Evolutionary conservation across 2,113 vertebrate genomes (phyloP), one percentile per base, ranked within the genome.

Genomic region (Platichthys stellatus): DNA sequence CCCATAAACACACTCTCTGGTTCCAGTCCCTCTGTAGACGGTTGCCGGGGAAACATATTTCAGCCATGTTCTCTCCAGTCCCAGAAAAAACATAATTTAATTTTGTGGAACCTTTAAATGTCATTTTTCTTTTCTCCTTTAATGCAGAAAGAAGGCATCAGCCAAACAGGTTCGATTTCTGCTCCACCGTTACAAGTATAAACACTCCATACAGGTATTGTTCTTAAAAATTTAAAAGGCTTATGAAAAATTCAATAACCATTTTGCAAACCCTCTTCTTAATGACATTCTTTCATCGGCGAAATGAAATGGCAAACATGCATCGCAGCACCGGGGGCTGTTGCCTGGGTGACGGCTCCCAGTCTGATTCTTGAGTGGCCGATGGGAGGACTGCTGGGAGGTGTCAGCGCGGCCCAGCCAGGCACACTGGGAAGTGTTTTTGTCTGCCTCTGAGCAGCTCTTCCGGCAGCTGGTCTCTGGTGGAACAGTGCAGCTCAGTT

Each of bases 381-480:
- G 67, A 81, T 49, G 56, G 82, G 62, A 68, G 57, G 82, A 60
- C 78, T 78, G 77, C 56, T 76, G 73, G 81, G 82, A 87, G 63
- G 82, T 78, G 84, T 84, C 72, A 72, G 53, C 18, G 77, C 18
- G 77, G 70, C 53, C 68, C 72, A 76, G 69, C 21, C 57, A 66
- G 49, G 69, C 62, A 21, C 72, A 58, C 74, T 86, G 82, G 83
- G 69, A 85, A 84, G 73, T 67, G 67, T 86, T 90, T 88, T 82
- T 77, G 80, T 86, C 69, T 61, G 59, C 74, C 81, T 85, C 45
- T 35, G 75, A 86, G 91, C 72, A 66, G 72, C 74, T 83, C 83
- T 88, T 90, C 91, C 85, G 77, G 90, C 92, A 92, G 92, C 88
- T 93, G 92, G 82, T 85, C 67, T 80, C 69, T 58, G 74, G 73